phyloP scores from a whole-genome alignment of 1,140 invertebrate genomes.

The Drepana arcuata region DNA sequence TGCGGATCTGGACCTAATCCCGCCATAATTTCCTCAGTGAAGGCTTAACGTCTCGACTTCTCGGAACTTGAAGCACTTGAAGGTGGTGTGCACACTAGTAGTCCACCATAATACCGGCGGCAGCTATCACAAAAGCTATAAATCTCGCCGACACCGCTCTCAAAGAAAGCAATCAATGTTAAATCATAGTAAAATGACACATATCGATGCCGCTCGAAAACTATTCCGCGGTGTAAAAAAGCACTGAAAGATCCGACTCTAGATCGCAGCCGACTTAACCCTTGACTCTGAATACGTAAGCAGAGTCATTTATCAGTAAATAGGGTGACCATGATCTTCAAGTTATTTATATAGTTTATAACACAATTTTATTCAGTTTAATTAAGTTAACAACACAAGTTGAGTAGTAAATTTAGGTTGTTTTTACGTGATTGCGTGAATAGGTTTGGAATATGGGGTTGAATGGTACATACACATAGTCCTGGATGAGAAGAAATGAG shows the following conservation, averaged over 20 bases:
- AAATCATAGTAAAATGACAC: slow-evolving; percentile 46
- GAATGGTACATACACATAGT: no score
- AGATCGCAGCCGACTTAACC: slow-evolving; percentile 55
- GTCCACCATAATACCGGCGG: slow-evolving; percentile 30
- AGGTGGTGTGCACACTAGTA: slow-evolving; percentile 5
- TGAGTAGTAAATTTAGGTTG: no score
- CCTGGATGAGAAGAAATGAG: slow-evolving; percentile 12
- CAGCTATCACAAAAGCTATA: slow-evolving; percentile 46
- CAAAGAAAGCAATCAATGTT: slow-evolving; percentile 56
- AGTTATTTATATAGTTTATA: no score
- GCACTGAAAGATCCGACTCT: slow-evolving; percentile 48
- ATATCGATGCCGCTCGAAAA: slow-evolving; percentile 24
- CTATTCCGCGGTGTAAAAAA: no score
- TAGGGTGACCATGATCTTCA: slow-evolving; percentile 35
- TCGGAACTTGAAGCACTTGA: slow-evolving; percentile 10
- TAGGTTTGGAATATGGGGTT: no score
- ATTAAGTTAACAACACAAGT: no score
- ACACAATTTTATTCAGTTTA: no score
- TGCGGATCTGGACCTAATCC: slow-evolving; percentile 14
- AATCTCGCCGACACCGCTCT: slow-evolving; percentile 32
- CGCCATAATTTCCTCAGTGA: slow-evolving; percentile 14
- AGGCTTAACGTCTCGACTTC: slow-evolving; percentile 17
- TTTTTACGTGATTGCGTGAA: no score
- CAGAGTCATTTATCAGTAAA: slow-evolving; percentile 55
- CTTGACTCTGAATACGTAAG: slow-evolving; percentile 52